Evolutionary conservation across 2,797 vertebrate species (phyloP).

Genomic region (Tangara arthus): DNA sequence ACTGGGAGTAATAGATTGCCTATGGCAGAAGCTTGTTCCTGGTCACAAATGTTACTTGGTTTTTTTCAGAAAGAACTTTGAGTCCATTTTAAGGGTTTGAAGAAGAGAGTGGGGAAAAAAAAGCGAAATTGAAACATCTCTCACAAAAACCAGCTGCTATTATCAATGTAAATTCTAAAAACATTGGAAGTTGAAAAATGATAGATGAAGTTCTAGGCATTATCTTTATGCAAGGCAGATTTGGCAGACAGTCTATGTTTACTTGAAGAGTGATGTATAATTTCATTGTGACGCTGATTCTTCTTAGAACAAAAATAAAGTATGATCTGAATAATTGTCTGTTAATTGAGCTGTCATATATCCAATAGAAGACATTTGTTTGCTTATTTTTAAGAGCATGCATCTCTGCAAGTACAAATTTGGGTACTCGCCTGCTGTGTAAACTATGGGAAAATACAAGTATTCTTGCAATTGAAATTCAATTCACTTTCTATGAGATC

Average conservation of each 20-base stretch:
- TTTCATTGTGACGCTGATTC: background rate
- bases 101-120: background rate
- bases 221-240: slow-evolving; percentile 25
- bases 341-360: slow-evolving; percentile 30
- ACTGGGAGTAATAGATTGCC: background rate
- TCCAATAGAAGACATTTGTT: background rate
- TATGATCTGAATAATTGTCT: slow-evolving; percentile 1
- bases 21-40: background rate
- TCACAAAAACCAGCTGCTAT: background rate
- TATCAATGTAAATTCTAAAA: background rate
- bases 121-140: background rate
- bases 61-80: background rate
- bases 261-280: background rate
- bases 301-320: slow-evolving; percentile 34
- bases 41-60: background rate
- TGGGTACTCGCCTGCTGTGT: background rate
- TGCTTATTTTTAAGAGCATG: background rate
- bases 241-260: slow-evolving; percentile 17
- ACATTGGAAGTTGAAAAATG: background rate
- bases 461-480: background rate
- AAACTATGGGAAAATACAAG: background rate
- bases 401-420: background rate
- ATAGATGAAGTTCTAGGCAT: background rate
- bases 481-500: background rate
- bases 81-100: background rate